Base-by-base conservation (phyloP, 2,888 invertebrate species). In the Diadromus collaris region DNA sequence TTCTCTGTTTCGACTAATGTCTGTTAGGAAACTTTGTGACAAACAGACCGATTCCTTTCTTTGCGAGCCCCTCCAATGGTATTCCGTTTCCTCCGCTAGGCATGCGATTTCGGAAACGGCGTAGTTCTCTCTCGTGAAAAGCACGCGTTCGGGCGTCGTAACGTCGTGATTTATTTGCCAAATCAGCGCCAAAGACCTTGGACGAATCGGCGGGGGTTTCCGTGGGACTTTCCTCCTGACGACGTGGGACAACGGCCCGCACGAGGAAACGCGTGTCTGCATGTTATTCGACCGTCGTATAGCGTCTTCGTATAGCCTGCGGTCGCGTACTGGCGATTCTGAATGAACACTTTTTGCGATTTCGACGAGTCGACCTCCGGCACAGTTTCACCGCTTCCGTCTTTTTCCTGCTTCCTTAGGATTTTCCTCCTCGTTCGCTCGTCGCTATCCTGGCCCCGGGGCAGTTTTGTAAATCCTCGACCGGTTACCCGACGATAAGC, bases 311-410 rank as follows among this genome's bases (percentile, higher is more conserved):
- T 27, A 9, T 29, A 9, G 27, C 41, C 21, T n/a, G 41, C 9
- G 58, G 61, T 51, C 46, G 51, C 21, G n/a, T 34, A 38, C 46
- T 68, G 63, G 29, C 41, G 67, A 75, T 79, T 56, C 71, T 71
- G 63, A 63, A 75, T 71, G 56, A 71, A 75, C 56, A 29, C 21
- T 29, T 34, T 41, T 41, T 44, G 46, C 58, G 29, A 67, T 67
- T 38, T 70, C 54, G 56, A 29, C 24, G 27, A 27, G 34, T 56
- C 27, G 29, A 68, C 75, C 56, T 67, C 46, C 24, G 61, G 56
- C 13, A 24, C 34, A 27, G 60, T 48, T 27, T 41, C 71, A 63
- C 78, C 75, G 71, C 78, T 75, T 79, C 78, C 78, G 78, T 0
- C 21, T 72, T 38, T n/a, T 70, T 27, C 16, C 21, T 51, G 1